phyloP scores from a whole-genome alignment of 2,797 vertebrate species.

The Acanthornis magna region DNA sequence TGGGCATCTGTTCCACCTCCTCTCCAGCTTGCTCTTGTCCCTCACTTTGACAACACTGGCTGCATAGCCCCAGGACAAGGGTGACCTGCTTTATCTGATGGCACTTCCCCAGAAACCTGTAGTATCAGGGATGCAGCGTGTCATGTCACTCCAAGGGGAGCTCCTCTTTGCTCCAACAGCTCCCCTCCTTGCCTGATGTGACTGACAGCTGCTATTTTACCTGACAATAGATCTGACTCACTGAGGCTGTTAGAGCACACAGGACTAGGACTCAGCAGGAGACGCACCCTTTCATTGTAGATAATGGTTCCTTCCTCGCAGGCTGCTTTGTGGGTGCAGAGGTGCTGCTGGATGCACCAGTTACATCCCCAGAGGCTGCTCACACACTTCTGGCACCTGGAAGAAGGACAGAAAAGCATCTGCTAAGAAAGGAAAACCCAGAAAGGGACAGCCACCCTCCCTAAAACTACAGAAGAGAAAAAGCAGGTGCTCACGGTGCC shows the following conservation, averaged over 20 bases:
- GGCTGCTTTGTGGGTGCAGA: constrained; percentile 87
- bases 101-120: background rate
- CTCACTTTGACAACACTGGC: background rate
- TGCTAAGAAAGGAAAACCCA: background rate
- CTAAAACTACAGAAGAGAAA: constrained; percentile 44
- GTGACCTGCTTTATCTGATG: background rate
- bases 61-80: background rate
- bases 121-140: background rate
- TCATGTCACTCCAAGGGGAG: background rate
- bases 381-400: constrained; percentile 91
- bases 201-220: background rate
- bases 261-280: background rate
- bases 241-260: background rate
- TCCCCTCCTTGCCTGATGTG: background rate
- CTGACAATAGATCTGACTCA: background rate
- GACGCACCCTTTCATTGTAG: constrained; percentile 87
- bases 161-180: background rate
- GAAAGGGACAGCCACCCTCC: background rate
- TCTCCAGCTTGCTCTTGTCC: background rate
- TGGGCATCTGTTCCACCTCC: background rate
- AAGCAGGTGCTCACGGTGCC: constrained; percentile 85
- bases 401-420: background rate
- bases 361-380: constrained; percentile 93
- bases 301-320: constrained; percentile 90
- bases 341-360: constrained; percentile 94